Evolutionary conservation across 1,140 invertebrate species (phyloP).

Genomic region (Conus ventricosus): DNA sequence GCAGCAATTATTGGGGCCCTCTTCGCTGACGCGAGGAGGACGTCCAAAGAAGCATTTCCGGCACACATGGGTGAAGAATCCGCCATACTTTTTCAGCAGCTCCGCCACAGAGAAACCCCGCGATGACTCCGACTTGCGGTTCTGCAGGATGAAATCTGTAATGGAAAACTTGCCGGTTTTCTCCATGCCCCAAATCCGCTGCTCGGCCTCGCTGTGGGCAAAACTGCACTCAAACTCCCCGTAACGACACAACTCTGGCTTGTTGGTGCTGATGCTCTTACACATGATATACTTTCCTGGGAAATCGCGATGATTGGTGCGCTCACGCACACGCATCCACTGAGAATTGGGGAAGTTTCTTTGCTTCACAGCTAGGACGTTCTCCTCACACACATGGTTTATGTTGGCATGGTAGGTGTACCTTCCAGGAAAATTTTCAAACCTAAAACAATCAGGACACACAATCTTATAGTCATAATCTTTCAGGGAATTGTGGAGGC

Average conservation of each 20-base stretch:
- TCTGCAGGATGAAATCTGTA: constrained; percentile 64
- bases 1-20: constrained; percentile 17
- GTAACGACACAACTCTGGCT: constrained; percentile 51
- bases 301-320: constrained; percentile 65
- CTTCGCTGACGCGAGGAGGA: constrained; percentile 50
- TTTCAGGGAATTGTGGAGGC: constrained; percentile 52
- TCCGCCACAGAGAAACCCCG: constrained; percentile 54
- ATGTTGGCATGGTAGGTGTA: constrained; percentile 45
- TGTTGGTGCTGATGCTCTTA: constrained; percentile 51
- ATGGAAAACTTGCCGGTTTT: constrained; percentile 67
- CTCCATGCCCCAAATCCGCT: constrained; percentile 65
- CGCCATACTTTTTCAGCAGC: constrained; percentile 58
- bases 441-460: constrained; percentile 60
- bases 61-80: constrained; percentile 66
- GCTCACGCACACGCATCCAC: constrained; percentile 64
- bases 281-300: constrained; percentile 64
- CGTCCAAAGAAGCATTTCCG: constrained; percentile 58
- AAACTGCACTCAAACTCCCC: constrained; percentile 64
- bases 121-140: constrained; percentile 41
- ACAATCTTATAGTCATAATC: constrained; percentile 58
- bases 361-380: constrained; percentile 57
- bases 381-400: constrained; percentile 63
- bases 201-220: constrained; percentile 69
- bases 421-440: constrained; percentile 45
- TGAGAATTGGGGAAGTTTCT: constrained; percentile 25